Conservation (phyloP, 2,797 vertebrate genomes). For the Pelochelys cantorii region DNA sequence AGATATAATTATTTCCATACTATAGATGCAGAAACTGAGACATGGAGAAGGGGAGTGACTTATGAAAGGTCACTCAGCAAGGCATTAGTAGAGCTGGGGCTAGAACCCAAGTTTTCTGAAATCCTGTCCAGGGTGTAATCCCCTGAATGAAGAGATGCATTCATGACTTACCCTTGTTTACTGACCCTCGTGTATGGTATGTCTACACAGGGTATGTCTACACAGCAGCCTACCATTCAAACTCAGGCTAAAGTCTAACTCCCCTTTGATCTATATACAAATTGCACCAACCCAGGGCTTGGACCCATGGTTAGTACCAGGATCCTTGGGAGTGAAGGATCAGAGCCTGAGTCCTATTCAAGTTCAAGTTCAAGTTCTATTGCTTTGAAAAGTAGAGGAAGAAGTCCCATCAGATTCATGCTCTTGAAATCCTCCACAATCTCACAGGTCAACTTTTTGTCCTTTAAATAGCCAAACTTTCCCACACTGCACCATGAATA, state of each 20-base stretch:
- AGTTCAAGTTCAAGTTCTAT: not conserved
- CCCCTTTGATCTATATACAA: not conserved
- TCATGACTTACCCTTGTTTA: not conserved
- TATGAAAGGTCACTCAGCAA: not conserved
- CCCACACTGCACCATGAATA: not conserved
- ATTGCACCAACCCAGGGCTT: not conserved
- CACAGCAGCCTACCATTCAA: not conserved
- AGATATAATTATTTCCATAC: not conserved
- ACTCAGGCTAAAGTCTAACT: not conserved
- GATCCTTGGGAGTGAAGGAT: not conserved
- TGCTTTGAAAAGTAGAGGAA: not conserved
- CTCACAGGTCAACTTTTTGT: not conserved
- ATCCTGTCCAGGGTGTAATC: not conserved
- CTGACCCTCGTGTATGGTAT: fast-evolving
- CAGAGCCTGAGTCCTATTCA: not conserved
- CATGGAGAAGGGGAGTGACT: not conserved
- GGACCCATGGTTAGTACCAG: not conserved
- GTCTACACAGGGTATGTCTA: not conserved
- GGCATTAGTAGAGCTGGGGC: not conserved
- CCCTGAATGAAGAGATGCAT: not conserved
- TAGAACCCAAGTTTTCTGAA: fast-evolving
- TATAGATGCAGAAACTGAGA: not conserved
- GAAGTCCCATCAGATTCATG: not conserved
- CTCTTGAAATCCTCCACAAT: not conserved
- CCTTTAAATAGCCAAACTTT: not conserved